Percentiles rank a stretch among this genome's conserved stretches.
Conservation (phyloP, 2,113 vertebrate genomes). For the Panthera leo region DNA sequence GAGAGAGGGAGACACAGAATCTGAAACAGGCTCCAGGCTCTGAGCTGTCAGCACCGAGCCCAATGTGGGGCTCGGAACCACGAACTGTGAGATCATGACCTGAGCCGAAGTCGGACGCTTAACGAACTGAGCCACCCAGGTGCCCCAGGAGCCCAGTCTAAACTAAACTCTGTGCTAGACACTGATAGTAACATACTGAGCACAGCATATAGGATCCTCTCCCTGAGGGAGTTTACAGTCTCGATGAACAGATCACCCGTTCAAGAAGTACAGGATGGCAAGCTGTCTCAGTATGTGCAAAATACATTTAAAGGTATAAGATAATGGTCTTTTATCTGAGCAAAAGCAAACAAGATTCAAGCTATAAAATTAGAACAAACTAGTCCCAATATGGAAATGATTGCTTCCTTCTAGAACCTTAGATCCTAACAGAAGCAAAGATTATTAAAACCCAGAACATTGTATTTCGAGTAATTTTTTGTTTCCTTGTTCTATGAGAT, state of each 20-base stretch:
- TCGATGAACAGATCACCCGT: background rate
- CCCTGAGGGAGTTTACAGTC: background rate
- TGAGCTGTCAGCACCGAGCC: too few relatives aligned
- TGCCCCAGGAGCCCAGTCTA: background rate
- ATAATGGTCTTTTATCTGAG: background rate
- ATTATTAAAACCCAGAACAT: background rate
- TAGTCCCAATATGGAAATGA: background rate
- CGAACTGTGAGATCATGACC: too few relatives aligned
- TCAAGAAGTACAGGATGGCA: background rate
- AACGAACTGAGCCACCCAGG: too few relatives aligned
- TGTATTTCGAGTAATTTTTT: background rate
- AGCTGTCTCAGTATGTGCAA: background rate
- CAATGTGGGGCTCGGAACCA: too few relatives aligned
- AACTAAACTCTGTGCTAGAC: background rate
- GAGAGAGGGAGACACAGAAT: too few relatives aligned
- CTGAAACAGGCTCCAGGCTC: too few relatives aligned
- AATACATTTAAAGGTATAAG: background rate
- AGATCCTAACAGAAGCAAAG: conserved; percentile 12
- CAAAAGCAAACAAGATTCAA: background rate
- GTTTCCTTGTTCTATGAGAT: background rate
- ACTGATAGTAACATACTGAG: background rate
- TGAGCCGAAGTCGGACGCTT: too few relatives aligned
- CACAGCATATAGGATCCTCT: background rate
- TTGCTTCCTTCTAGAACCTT: background rate
- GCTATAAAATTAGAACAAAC: background rate